Base-by-base conservation (phyloP, 37 sponge, comb jelly and placozoan species). In the Mnemiopsis leidyi region DNA sequence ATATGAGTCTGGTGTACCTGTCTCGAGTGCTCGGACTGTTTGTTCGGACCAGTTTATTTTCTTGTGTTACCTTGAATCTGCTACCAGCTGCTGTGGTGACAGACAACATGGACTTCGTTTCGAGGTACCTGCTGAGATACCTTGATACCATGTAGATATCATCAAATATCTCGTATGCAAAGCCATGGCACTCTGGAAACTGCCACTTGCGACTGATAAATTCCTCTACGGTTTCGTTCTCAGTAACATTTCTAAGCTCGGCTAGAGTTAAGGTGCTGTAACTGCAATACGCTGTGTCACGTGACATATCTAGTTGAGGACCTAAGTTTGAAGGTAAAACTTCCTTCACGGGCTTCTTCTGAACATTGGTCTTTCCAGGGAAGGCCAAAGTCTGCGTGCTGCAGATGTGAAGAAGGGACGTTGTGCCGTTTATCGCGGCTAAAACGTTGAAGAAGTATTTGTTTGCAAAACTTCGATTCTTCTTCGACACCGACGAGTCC, bases 21-120 rank as follows among this genome's bases (percentile, higher is more conserved):
- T 85, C 90, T 1, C 90, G 90, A 0, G 90, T 32, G n/a, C n/a
- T 3, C 61, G 90, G 29, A 37, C 36, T 33, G 61, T 85, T 85
- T 39, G 90, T 85, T 40, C 90, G 90, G 13, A 0, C 0, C 61
- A 39, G 21, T 34, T 77, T 77, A 5, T 32, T 32, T 1, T 1
- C 79, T 20, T 25, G 2, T 16, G 7, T 35, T 34, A 79, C 36
- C 90, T 85, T 21, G 90, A 85, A 85, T 21, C 90, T 38, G 90
- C 36, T 85, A 3, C 90, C 90, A 85, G 90, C 90, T 3, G 90
- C 90, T 23, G 90, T 85, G 5, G 90, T 85, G 61, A 85, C 48
- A 23, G 28, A 40, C 90, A 85, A 25, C 1, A 33, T 77, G 3
- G 5, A 28, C 20, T 0, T 16, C 21, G 5, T 1, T 37, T 40